These are phyloP conservation scores for Drosophila quinaria DNA, from an alignment of 2,888 invertebrate genomes.

Conservation along the genomic window DNA sequence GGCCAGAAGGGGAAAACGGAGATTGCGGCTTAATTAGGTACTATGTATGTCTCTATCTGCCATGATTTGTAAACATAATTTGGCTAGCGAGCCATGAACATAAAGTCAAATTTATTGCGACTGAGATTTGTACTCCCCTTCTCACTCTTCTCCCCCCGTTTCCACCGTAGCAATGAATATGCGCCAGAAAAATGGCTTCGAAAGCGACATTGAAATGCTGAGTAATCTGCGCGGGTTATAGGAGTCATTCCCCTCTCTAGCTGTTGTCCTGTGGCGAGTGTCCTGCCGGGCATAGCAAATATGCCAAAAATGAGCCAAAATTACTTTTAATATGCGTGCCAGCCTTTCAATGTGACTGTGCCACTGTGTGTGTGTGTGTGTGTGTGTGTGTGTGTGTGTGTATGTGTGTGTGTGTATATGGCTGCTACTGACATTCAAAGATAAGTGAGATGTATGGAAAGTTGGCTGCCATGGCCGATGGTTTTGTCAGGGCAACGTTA, in stretches of 20 bases:
- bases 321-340: slow-evolving; percentile 75
- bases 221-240: slow-evolving; percentile 68
- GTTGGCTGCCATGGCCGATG: slow-evolving; percentile 32
- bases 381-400: slow-evolving; percentile 13
- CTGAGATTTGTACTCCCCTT: slow-evolving; percentile 62
- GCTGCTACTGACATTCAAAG: slow-evolving; percentile 62
- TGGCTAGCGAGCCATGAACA: slow-evolving; percentile 75
- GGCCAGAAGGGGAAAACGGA: background rate
- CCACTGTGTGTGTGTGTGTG: slow-evolving; percentile 1
- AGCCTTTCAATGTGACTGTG: slow-evolving; percentile 19
- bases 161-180: background rate
- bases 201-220: slow-evolving; percentile 69
- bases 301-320: slow-evolving; percentile 76
- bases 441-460: slow-evolving; percentile 71
- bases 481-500: slow-evolving; percentile 30
- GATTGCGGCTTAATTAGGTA: slow-evolving; percentile 62
- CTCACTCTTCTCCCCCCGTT: background rate
- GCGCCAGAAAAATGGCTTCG: slow-evolving; percentile 17
- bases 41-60: slow-evolving; percentile 47
- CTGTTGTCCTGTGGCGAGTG: slow-evolving; percentile 21
- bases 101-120: slow-evolving; percentile 80
- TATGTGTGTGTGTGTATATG: slow-evolving; percentile 8
- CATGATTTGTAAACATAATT: slow-evolving; percentile 79
- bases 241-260: background rate
- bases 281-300: slow-evolving; percentile 59